A percentile compares a stretch with the other conserved stretches of the same genome.
These are phyloP conservation scores for Hemistola chrysoprasaria DNA, from an alignment of 2,888 invertebrate species.

Conservation along the genomic window DNA sequence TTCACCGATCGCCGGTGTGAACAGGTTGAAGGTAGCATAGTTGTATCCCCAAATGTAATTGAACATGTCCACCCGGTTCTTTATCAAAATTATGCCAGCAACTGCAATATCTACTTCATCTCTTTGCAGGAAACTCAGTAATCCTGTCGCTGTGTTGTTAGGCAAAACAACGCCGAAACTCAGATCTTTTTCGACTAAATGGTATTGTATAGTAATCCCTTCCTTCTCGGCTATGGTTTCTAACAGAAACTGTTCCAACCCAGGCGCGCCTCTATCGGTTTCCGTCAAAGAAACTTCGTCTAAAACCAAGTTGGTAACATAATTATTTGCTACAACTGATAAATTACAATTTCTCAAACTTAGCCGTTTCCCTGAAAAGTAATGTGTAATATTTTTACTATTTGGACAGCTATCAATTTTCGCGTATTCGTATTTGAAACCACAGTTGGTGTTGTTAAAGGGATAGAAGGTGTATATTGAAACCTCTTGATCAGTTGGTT, in stretches of 20 bases:
- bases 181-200: slow-evolving; percentile 22
- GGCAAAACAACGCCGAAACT: slow-evolving; percentile 43
- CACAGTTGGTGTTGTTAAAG: slow-evolving; percentile 46
- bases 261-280: slow-evolving; percentile 35
- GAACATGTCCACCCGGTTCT: slow-evolving; percentile 49
- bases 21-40: slow-evolving; percentile 42
- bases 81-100: slow-evolving; percentile 49
- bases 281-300: slow-evolving; percentile 29
- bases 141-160: slow-evolving; percentile 50
- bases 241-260: slow-evolving; percentile 53
- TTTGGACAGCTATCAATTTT: slow-evolving; percentile 40
- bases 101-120: slow-evolving; percentile 44
- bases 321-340: slow-evolving; percentile 40
- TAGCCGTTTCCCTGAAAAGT: slow-evolving; percentile 29
- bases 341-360: slow-evolving; percentile 44
- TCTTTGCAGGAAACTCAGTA: slow-evolving; percentile 41
- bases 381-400: slow-evolving; percentile 21
- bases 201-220: slow-evolving; percentile 40
- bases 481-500: slow-evolving; percentile 10
- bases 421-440: slow-evolving; percentile 30
- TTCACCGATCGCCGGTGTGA: slow-evolving; percentile 38
- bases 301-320: slow-evolving; percentile 44
- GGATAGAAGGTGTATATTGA: slow-evolving; percentile 43
- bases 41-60: slow-evolving; percentile 55
- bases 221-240: slow-evolving; percentile 42